These are phyloP conservation scores for Onthophagus taurus DNA, from an alignment of 1,140 invertebrate genomes.

Conservation along the genomic window DNA sequence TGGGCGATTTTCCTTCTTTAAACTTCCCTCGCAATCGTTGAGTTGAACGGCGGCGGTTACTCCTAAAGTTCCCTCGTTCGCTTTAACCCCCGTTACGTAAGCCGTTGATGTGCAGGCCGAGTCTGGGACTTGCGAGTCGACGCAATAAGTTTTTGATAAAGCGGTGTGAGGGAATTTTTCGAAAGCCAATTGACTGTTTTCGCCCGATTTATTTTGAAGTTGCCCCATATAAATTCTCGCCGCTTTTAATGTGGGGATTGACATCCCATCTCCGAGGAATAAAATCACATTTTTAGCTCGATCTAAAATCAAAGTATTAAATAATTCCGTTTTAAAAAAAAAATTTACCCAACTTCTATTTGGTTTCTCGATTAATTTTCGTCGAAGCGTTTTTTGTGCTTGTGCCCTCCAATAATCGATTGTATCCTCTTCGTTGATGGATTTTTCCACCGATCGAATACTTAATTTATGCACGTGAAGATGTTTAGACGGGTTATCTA, in stretches of 20 bases:
- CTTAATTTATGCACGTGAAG: no score
- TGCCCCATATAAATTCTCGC: conserved; percentile 60
- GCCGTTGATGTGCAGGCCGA: conserved; percentile 61
- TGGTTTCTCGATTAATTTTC: conserved; percentile 11
- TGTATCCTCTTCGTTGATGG: no score
- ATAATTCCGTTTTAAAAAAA: no score
- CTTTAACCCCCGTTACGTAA: conserved; percentile 74
- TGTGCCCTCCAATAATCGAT: conserved; percentile 10
- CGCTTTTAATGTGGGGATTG: conserved; percentile 61
- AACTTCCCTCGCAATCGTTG: conserved; percentile 47
- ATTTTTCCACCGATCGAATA: no score
- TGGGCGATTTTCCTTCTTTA: conserved; percentile 48
- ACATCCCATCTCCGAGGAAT: conserved; percentile 77
- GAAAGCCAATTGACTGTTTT: conserved; percentile 59
- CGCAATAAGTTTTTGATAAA: conserved; percentile 74
- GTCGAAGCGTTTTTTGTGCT: conserved; percentile 12
- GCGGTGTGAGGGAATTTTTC: conserved; percentile 68
- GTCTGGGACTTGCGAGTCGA: conserved; percentile 71
- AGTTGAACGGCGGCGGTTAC: conserved; percentile 54
- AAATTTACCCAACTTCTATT: no score
- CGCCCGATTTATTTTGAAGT: conserved; percentile 45
- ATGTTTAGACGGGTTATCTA: no score
- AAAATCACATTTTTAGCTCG: conserved; percentile 64
- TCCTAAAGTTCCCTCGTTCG: conserved; percentile 69
- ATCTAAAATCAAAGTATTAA: conserved; percentile 27